Evolutionary conservation across 2,113 vertebrate species (phyloP), one percentile per base, ranked within the genome.

Genomic region (Daphoenositta chrysoptera): DNA sequence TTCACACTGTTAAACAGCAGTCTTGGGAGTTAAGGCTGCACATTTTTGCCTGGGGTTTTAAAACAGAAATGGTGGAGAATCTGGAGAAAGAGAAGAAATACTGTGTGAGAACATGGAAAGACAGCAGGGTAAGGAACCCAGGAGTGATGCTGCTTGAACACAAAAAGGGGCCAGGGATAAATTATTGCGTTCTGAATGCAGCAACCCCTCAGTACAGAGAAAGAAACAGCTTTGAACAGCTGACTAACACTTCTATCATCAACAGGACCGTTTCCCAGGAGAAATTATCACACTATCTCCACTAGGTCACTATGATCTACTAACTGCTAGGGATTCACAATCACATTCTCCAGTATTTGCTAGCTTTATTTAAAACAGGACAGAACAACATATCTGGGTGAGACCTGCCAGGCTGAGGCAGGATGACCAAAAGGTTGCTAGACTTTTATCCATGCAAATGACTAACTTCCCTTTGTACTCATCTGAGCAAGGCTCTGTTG

Each of bases 11-110:
- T 92, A 63, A 95, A 92, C 6, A 73, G 60, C 1, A 78, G 58
- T 70, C 86, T 89, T 66, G 86, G 51, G 89, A 95, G 76, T 58
- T 70, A 88, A 54, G 15, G 6, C 31, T 81, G 83, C 60, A 89
- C 42, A 61, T 89, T 92, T 93, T 90, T 83, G 63, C 45, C 51
- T 28, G 14, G 11, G 27, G 22, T 83, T 95, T 95, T 94, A 88
- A 83, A 83, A 79, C 37, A 83, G 50, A 77, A 92, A 83, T 88
- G 54, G 28, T 78, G 33, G 6, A 83, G 13, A 51, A 92, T 47
- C 33, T 58, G 21, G 24, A 94, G 51, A 86, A 90, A 75, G 31
- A 56, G 33, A 66, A 86, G 54, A 86, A 92, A 81, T 39, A 23
- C 3, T 78, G 71, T 77, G 50, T 31, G 27, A 73, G 21, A 85